Base-by-base conservation (phyloP, 2,888 invertebrate species). In the Mesochorus sp. region DNA sequence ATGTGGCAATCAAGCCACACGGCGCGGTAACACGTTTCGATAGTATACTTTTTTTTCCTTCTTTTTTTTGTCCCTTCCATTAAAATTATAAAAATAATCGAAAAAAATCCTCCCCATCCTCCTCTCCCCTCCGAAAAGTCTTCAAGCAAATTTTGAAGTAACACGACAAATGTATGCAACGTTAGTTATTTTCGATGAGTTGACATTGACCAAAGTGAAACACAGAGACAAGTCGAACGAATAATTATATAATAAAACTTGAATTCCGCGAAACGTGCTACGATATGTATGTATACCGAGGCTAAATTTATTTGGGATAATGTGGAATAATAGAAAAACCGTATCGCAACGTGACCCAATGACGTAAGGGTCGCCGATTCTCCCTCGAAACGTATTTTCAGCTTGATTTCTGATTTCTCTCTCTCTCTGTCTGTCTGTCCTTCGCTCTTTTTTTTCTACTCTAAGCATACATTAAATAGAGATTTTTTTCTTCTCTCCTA, bases 1-100 rank as follows among this genome's bases (percentile, higher is more conserved):
- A 88, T 89, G 89, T 88, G 89, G 89, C 88, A 88, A 87, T 88
- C 86, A 85, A 87, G 86, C 87, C 86, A 85, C 87, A 86, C 86
- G 85, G 85, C 86, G 59, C 71, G 57, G 77, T 73, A 34, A 64
- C 86, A 82, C 86, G 82, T 85, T 83, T 84, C n/a, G n/a, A n/a
- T n/a, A n/a, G n/a, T 67, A 44, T 21, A 31, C 26, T 34, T 26
- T 14, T 6, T 79, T 80, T 55, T 80, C 77, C 81, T 75, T 21
- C 31, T 21, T 42, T 24, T 39, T 39, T 39, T 31, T 53, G 61
- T 70, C 51, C 61, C 10, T 42, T 31, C 44, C 44, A 19, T 19
- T 57, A 28, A 34, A 34, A 57, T 17, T 8, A 34, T 34, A n/a
- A 14, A 39, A 2, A 14, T 14, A 39, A 10, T 39, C 39, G 34